Percentiles rank a stretch among this genome's conserved stretches.
phyloP scores from a whole-genome alignment of 30 jellyfish, hydroid and myxozoan species.

The Aurelia aurita region DNA sequence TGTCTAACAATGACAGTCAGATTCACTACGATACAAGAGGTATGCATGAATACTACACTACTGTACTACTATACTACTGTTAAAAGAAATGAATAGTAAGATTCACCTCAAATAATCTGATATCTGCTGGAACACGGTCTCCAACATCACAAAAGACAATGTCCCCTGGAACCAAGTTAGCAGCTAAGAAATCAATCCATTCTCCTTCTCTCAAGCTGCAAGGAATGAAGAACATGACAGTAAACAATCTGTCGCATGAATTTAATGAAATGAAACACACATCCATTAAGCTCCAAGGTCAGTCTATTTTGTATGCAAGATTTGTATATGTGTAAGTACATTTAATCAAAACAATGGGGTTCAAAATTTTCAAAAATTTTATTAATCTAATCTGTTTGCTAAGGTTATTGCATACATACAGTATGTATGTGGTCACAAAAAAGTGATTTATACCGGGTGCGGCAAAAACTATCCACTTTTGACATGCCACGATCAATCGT shows the following conservation, averaged over 20 bases:
- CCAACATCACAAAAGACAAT: slow-evolving; percentile 78
- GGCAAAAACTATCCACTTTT: too few species aligned
- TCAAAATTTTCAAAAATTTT: too few species aligned
- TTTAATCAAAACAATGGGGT: too few species aligned
- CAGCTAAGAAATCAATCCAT: slow-evolving; percentile 80
- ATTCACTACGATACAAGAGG: not conserved
- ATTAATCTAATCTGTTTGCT: too few species aligned
- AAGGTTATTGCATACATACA: too few species aligned
- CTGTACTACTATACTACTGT: not conserved
- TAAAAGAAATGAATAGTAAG: not conserved
- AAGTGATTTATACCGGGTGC: too few species aligned
- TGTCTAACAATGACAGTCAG: not conserved
- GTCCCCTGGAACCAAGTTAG: slow-evolving; percentile 96
- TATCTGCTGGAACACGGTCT: slow-evolving; percentile 96
- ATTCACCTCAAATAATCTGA: slow-evolving; percentile 84
- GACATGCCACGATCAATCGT: too few species aligned
- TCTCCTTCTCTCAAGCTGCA: slow-evolving; percentile 87
- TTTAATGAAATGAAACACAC: not conserved
- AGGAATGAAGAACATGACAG: not conserved
- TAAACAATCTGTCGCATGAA: not conserved
- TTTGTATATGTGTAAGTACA: too few species aligned
- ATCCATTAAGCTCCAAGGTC: not conserved
- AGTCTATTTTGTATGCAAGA: not conserved
- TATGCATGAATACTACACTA: not conserved
- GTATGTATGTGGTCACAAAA: too few species aligned